Percentiles rank a stretch among this genome's conserved stretches.
These are phyloP conservation scores for Chloroclystis v-ata DNA, from an alignment of 2,888 invertebrate genomes.

Conservation along the genomic window DNA sequence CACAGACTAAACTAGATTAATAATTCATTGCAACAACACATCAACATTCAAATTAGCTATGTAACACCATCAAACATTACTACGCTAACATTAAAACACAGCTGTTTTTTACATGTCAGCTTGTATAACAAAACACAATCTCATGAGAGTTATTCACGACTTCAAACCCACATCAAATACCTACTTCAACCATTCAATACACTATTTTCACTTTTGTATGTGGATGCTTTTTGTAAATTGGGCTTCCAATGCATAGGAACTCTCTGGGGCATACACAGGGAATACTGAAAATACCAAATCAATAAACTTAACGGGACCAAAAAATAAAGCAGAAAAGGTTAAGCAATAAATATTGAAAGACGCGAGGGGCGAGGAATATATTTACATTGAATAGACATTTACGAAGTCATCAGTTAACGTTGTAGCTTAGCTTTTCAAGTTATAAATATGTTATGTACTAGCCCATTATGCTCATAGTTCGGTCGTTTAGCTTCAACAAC, in stretches of 20 bases:
- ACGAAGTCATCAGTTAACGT: slow-evolving; percentile 6
- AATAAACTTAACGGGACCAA: slow-evolving; percentile 47
- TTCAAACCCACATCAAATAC: slow-evolving; percentile 44
- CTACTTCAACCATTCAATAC: slow-evolving; percentile 77
- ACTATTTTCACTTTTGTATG: slow-evolving; percentile 78
- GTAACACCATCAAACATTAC: slow-evolving; percentile 70
- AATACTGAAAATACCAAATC: slow-evolving; percentile 70
- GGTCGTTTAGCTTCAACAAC: slow-evolving; percentile 18
- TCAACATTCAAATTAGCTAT: slow-evolving; percentile 74
- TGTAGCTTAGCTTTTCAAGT: slow-evolving; percentile 16
- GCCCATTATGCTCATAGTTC: slow-evolving; percentile 8
- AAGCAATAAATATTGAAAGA: slow-evolving; percentile 20
- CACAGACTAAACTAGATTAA: slow-evolving; percentile 63
- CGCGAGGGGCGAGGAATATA: slow-evolving; percentile 2
- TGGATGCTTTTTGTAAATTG: slow-evolving; percentile 77
- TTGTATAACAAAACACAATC: slow-evolving; percentile 43
- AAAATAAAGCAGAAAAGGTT: slow-evolving; percentile 33
- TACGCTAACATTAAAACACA: slow-evolving; percentile 65
- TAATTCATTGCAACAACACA: slow-evolving; percentile 69
- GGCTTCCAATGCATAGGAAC: slow-evolving; percentile 77
- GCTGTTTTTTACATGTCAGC: slow-evolving; percentile 37
- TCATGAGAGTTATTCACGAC: slow-evolving; percentile 30
- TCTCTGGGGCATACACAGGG: slow-evolving; percentile 78
- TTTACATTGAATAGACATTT: slow-evolving; percentile 9
- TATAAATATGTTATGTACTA: slow-evolving; percentile 10